Evolutionary conservation across 2,797 vertebrate genomes (phyloP).

Genomic region (Lutjanus argentimaculatus): DNA sequence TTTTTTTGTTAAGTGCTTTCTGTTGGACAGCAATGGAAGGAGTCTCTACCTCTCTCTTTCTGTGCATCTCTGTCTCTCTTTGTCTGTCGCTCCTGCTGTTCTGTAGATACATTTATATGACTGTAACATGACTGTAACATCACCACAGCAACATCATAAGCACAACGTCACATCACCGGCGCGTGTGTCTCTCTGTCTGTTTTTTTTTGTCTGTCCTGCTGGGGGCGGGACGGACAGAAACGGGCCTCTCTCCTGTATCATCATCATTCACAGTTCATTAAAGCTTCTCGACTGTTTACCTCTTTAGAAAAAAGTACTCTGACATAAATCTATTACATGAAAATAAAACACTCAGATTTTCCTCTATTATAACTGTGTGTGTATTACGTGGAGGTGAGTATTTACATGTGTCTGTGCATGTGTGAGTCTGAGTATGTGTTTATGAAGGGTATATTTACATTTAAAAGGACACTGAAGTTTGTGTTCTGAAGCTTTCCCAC

Average conservation of each 20-base stretch:
- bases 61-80: slow-evolving; percentile 56
- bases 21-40: slow-evolving; percentile 81
- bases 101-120: slow-evolving; percentile 78
- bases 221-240: slow-evolving; percentile 23
- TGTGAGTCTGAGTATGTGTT: slow-evolving; percentile 61
- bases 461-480: slow-evolving; percentile 47
- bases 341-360: slow-evolving; percentile 86
- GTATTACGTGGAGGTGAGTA: slow-evolving; percentile 67
- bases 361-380: slow-evolving; percentile 74
- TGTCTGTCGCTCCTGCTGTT: slow-evolving; percentile 79
- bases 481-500: slow-evolving; percentile 38
- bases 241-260: slow-evolving; percentile 56
- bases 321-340: slow-evolving; percentile 88
- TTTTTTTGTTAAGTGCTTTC: slow-evolving; percentile 87
- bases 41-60: slow-evolving; percentile 55
- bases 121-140: slow-evolving; percentile 84
- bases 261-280: slow-evolving; percentile 89
- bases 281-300: slow-evolving; percentile 84
- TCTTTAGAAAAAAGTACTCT: slow-evolving; percentile 84
- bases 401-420: slow-evolving; percentile 70
- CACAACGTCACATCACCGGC: slow-evolving; percentile 77
- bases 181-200: slow-evolving; percentile 18
- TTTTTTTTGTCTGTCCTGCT: too few relatives aligned
- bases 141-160: slow-evolving; percentile 81
- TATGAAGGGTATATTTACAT: slow-evolving; percentile 68